Evolutionary conservation across 2,888 invertebrate species (phyloP).

Genomic region (Platycnemis pennipes): DNA sequence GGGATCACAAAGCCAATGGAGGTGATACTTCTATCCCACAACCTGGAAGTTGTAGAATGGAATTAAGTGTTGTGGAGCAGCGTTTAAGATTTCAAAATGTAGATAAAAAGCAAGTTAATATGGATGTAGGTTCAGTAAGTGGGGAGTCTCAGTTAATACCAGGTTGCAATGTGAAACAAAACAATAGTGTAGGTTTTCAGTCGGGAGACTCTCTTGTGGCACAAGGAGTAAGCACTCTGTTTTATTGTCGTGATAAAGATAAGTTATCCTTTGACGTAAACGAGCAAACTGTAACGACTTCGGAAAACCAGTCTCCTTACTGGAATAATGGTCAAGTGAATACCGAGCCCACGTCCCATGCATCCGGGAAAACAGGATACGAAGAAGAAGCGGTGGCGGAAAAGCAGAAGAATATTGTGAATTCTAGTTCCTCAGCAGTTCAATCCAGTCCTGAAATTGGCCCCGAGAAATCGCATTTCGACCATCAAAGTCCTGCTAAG

Average conservation of each 20-base stretch:
- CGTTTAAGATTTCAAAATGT: not conserved
- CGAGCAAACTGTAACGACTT: not conserved
- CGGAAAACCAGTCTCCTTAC: not conserved
- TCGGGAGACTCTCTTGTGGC: not conserved
- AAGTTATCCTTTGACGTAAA: not conserved
- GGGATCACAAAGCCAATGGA: slow-evolving; percentile 28
- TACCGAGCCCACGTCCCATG: not conserved
- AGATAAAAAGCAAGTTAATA: slow-evolving; percentile 2
- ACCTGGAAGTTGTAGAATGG: slow-evolving; percentile 31
- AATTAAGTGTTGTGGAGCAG: slow-evolving; percentile 26
- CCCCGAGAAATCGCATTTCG: not conserved
- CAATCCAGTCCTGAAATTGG: not conserved
- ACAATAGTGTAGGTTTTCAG: not conserved
- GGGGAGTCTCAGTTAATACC: not conserved
- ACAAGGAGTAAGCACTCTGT: slow-evolving; percentile 10
- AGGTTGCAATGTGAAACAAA: not conserved
- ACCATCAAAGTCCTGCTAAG: not conserved
- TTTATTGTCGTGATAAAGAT: not conserved
- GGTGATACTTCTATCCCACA: not conserved
- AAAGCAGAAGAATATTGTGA: slow-evolving; percentile 23
- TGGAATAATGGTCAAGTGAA: not conserved
- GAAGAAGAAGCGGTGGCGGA: slow-evolving; percentile 34
- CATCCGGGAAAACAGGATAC: not conserved
- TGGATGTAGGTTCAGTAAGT: slow-evolving; percentile 3
- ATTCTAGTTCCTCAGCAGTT: not conserved